Base-by-base conservation (phyloP, 2,797 vertebrate genomes). In the Hemitrygon akajei region DNA sequence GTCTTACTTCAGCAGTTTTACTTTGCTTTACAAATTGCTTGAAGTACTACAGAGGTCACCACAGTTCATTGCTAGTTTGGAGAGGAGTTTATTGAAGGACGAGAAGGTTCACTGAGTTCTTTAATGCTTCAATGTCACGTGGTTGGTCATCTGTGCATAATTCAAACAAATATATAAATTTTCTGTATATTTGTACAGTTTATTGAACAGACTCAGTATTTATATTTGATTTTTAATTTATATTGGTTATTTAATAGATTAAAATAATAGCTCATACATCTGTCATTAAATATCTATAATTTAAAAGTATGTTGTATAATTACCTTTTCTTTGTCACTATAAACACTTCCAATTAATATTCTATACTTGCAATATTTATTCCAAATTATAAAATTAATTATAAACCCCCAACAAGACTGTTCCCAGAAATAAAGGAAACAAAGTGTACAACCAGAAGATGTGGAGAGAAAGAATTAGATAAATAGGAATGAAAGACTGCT, bases 51-150 rank as follows among this genome's bases (percentile, higher is more conserved):
- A 76, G 12, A 76, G 69, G 91, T 75, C 91, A 47, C 40, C 40
- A 58, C 71, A 76, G 91, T 93, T 93, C 71, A 93, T n/a, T 93
- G 34, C 37, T 76, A 76, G 71, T 76, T 20, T 47, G 25, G 27
- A 30, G 69, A 93, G 71, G 71, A 75, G 91, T 76, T 93, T 76
- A 75, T 56, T 75, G 71, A 93, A 40, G 71, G 40, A 9, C 63
- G 25, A 22, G 56, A 56, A 47, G 71, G 71, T 93, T 93, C 91
- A 93, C 40, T n/a, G 71, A 25, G 71, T 93, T 76, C 47, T 75
- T 93, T 93, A 93, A 93, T 76, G 63, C 73, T 6, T 25, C 11
- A 7, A 93, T 76, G 71, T 76, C 91, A 76, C 14, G 10, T 34
- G 9, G 37, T 89, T 89, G 86, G 63, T 87, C 58, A 66, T 58